Conservation (phyloP, 2,113 vertebrate genomes). For the Gymnorhina tibicen region DNA sequence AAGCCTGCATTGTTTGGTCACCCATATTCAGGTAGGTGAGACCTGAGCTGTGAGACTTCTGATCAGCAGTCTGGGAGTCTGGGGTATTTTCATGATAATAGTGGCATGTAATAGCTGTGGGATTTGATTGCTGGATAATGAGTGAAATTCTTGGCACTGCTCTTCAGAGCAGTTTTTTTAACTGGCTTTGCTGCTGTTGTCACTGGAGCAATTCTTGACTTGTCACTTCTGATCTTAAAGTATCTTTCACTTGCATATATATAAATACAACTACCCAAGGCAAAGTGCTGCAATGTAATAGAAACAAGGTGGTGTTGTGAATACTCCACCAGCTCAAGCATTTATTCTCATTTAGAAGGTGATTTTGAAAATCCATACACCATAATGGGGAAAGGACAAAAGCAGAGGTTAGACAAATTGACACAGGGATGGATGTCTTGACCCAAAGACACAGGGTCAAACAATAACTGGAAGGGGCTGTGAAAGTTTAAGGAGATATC, state of each 20-base stretch:
- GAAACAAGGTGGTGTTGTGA: constrained; percentile 17
- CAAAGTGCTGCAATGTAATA: not conserved
- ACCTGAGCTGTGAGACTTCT: not conserved
- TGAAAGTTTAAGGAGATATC: not conserved
- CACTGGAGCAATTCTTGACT: not conserved
- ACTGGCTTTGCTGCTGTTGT: not conserved
- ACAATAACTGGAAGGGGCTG: not conserved
- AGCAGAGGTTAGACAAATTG: not conserved
- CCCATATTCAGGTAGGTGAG: not conserved
- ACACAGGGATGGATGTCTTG: not conserved
- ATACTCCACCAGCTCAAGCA: constrained; percentile 1
- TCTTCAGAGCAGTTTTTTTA: not conserved
- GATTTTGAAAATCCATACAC: not conserved
- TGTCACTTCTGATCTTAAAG: not conserved
- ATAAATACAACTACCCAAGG: not conserved
- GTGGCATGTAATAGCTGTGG: not conserved
- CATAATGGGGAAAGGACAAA: not conserved
- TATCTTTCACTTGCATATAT: not conserved
- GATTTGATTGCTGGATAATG: not conserved
- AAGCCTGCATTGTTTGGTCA: not conserved
- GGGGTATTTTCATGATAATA: not conserved
- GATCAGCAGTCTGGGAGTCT: not conserved
- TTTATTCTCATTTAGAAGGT: not conserved
- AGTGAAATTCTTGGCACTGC: not conserved
- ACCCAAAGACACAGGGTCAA: not conserved